A percentile compares a stretch with the other conserved stretches of the same genome.
Evolutionary conservation across 2,113 vertebrate genomes (phyloP).

Genomic region (Nycticebus coucang): DNA sequence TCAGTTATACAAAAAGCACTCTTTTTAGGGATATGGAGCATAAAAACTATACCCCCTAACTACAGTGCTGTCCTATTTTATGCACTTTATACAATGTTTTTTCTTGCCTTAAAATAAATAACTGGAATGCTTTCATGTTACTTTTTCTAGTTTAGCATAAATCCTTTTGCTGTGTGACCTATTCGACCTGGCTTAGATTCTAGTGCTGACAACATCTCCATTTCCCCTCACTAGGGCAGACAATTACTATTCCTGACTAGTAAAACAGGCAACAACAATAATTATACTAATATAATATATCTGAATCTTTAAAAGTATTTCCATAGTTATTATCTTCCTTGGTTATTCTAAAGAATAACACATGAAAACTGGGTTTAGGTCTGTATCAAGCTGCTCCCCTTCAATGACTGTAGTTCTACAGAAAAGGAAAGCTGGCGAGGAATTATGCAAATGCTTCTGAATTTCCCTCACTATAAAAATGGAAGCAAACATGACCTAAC

Average conservation of each 20-base stretch:
- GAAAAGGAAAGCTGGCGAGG: conserved; percentile 51
- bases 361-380: background rate
- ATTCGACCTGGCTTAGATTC: conserved; percentile 12
- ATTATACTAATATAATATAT: background rate
- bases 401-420: background rate
- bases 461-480: conserved; percentile 20
- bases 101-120: conserved; percentile 56
- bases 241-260: conserved; percentile 31
- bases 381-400: background rate
- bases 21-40: background rate
- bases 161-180: conserved; percentile 46
- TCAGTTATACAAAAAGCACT: conserved; percentile 6
- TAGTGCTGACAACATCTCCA: background rate
- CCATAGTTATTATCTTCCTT: conserved; percentile 18
- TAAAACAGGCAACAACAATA: background rate
- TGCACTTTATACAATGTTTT: background rate
- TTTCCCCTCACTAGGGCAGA: background rate
- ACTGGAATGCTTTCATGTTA: background rate
- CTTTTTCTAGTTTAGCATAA: conserved; percentile 48
- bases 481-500: conserved; percentile 33
- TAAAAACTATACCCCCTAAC: conserved; percentile 24
- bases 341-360: conserved; percentile 25
- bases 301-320: conserved; percentile 21
- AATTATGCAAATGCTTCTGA: conserved; percentile 33
- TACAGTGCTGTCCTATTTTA: conserved; percentile 1